These are phyloP conservation scores for Clusia tigrina DNA, from an alignment of 2,888 invertebrate genomes.

Conservation along the genomic window DNA sequence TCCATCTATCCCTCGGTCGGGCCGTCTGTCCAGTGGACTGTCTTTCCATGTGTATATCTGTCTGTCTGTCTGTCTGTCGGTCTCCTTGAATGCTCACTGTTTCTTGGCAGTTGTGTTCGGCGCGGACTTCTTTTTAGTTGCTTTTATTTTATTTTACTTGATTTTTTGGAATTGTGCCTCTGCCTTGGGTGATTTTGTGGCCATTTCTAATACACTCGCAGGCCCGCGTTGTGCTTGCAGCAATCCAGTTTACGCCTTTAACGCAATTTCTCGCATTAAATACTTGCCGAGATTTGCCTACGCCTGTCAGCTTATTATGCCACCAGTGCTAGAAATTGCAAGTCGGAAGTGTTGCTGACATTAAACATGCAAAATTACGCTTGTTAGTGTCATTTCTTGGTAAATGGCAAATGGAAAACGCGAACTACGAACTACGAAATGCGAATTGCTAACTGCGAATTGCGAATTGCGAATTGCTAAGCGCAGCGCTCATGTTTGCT, in stretches of 20 bases:
- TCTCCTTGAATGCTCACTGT: background rate
- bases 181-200: too few species aligned
- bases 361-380: slow-evolving; percentile 59
- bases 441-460: too few species aligned
- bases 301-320: slow-evolving; percentile 55
- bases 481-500: too few species aligned
- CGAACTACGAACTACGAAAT: slow-evolving; percentile 28
- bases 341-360: slow-evolving; percentile 39
- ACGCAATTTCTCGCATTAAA: slow-evolving; percentile 31
- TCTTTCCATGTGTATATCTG: slow-evolving; percentile 24
- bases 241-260: slow-evolving; percentile 33
- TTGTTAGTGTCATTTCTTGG: slow-evolving; percentile 59
- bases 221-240: slow-evolving; percentile 30
- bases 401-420: slow-evolving; percentile 42
- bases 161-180: too few species aligned
- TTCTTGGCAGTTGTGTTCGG: background rate
- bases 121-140: slow-evolving; percentile 13
- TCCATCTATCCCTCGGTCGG: slow-evolving; percentile 23
- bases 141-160: slow-evolving; percentile 31
- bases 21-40: slow-evolving; percentile 13
- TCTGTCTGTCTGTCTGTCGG: slow-evolving; percentile 18
- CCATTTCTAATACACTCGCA: too few species aligned
- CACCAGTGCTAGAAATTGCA: slow-evolving; percentile 22
- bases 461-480: too few species aligned
- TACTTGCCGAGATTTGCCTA: slow-evolving; percentile 48